Evolutionary conservation across 2,797 vertebrate species (phyloP).

Genomic region (Galagoides demidoff): DNA sequence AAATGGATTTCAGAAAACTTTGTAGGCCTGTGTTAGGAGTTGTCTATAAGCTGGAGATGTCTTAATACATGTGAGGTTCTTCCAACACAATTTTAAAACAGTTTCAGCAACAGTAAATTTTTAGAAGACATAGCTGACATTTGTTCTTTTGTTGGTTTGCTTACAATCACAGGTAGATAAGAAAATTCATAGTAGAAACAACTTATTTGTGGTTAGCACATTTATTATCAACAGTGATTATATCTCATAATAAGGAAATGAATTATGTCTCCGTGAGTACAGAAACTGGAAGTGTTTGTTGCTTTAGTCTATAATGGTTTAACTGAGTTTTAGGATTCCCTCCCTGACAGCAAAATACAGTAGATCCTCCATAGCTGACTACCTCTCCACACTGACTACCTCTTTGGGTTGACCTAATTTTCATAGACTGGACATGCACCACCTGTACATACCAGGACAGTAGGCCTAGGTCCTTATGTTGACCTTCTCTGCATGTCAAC

Average conservation of each 20-base stretch:
- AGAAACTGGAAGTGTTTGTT: neutral
- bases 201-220: neutral
- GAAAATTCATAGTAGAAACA: neutral
- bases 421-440: too few relatives aligned
- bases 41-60: neutral
- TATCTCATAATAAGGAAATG: neutral
- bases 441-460: too few relatives aligned
- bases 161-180: neutral
- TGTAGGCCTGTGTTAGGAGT: neutral
- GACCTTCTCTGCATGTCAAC: too few relatives aligned
- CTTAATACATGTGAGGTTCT: neutral
- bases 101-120: neutral
- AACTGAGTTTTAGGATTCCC: neutral
- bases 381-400: too few relatives aligned
- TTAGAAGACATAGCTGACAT: neutral
- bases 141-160: neutral
- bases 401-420: too few relatives aligned
- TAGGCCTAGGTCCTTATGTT: too few relatives aligned
- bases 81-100: neutral
- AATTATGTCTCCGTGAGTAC: neutral
- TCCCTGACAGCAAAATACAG: neutral
- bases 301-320: neutral
- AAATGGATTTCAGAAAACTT: slow-evolving; percentile 65
- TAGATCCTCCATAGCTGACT: too few relatives aligned
- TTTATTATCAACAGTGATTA: neutral